Percentiles rank a stretch among this genome's conserved stretches.
These are phyloP conservation scores for Eupelmus urozonus DNA, from an alignment of 2,888 invertebrate genomes.

Conservation along the genomic window DNA sequence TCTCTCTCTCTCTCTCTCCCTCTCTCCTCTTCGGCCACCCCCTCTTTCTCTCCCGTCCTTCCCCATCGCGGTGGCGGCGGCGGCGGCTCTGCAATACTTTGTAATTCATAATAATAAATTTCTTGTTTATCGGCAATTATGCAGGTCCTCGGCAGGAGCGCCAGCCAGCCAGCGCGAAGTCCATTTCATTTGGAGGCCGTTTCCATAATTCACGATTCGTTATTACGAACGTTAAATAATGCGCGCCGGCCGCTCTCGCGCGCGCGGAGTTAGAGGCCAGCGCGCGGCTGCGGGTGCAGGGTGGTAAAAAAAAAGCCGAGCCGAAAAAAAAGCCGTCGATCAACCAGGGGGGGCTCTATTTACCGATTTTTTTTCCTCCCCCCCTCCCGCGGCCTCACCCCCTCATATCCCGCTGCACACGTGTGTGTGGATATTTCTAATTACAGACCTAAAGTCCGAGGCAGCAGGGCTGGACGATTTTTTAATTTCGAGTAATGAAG, in stretches of 20 bases:
- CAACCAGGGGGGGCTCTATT: constrained; percentile 65
- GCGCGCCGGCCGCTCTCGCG: constrained; percentile 24
- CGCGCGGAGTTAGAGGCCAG: constrained; percentile 26
- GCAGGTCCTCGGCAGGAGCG: neutral
- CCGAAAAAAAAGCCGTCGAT: constrained; percentile 65
- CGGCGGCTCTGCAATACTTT: constrained; percentile 8
- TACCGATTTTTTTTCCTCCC: constrained; percentile 67
- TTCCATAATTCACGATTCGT: constrained; percentile 59
- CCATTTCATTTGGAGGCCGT: constrained; percentile 62
- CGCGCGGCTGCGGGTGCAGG: neutral
- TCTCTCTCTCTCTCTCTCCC: neutral
- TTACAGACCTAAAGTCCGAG: constrained; percentile 67
- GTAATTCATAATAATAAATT: constrained; percentile 51
- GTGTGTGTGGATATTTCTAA: constrained; percentile 74
- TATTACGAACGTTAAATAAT: constrained; percentile 58
- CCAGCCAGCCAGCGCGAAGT: constrained; percentile 23
- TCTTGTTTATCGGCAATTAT: constrained; percentile 56
- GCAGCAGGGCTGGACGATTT: constrained; percentile 65
- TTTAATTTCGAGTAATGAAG: constrained; percentile 74
- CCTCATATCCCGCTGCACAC: no score
- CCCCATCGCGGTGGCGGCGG: neutral
- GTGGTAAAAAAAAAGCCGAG: constrained; percentile 35
- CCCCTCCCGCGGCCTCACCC: neutral
- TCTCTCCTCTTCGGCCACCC: neutral
- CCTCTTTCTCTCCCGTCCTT: neutral